Evolutionary conservation across 2,797 vertebrate species (phyloP).

Genomic region (Amphiprion clarkii): DNA sequence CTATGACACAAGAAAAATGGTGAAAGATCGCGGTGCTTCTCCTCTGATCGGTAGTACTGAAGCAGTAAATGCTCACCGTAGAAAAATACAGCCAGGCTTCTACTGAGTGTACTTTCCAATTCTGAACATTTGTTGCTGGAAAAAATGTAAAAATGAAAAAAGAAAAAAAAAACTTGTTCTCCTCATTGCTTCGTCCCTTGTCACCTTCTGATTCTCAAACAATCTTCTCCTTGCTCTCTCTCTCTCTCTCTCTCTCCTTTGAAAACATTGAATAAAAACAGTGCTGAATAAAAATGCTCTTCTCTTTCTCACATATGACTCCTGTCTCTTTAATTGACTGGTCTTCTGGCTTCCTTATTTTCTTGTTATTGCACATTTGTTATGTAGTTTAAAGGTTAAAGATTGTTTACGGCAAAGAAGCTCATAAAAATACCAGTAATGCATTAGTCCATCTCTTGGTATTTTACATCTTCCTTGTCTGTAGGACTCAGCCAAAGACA

Average conservation of each 20-base stretch:
- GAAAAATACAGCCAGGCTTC: constrained; percentile 38
- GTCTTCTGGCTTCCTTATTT: too few species aligned
- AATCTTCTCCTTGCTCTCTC: constrained; percentile 85
- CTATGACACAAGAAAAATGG: constrained; percentile 46
- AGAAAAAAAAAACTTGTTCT: constrained; percentile 90
- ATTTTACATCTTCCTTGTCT: not conserved
- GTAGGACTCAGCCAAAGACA: too few species aligned
- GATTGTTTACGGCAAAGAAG: too few species aligned
- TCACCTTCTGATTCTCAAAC: constrained; percentile 93
- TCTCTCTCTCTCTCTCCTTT: constrained; percentile 88
- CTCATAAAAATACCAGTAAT: not conserved
- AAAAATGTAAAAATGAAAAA: constrained; percentile 61
- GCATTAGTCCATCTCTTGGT: not conserved
- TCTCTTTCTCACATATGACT: constrained; percentile 70
- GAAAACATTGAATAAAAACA: constrained; percentile 95
- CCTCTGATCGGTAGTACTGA: constrained; percentile 42
- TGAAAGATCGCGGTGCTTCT: constrained; percentile 49
- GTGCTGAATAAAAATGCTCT: constrained; percentile 77
- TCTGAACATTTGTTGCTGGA: constrained; percentile 60
- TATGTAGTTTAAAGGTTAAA: too few species aligned
- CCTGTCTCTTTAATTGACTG: constrained; percentile 20
- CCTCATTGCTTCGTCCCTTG: constrained; percentile 91
- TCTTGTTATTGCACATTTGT: too few species aligned
- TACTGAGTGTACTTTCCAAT: constrained; percentile 48
- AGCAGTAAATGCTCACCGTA: constrained; percentile 44